Percentiles rank a stretch among this genome's conserved stretches.
Conservation (phyloP, 2,888 invertebrate genomes). For the Tachystola acroxantha region DNA sequence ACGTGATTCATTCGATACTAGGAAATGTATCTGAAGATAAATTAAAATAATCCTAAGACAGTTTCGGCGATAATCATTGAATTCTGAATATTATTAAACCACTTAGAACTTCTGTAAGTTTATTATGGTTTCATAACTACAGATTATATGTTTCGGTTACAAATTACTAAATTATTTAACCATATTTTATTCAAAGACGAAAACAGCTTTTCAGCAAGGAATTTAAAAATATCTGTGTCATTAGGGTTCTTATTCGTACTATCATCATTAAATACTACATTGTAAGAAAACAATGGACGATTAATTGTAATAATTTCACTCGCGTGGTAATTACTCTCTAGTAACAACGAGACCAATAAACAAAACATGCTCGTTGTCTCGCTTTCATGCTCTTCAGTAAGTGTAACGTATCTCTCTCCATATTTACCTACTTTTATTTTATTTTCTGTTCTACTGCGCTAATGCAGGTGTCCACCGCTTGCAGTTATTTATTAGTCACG, state of each 20-base stretch:
- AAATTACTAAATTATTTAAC: too few relatives aligned
- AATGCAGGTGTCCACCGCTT: conserved; percentile 2
- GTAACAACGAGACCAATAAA: conserved; percentile 19
- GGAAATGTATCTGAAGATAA: not conserved
- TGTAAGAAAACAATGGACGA: conserved; percentile 5
- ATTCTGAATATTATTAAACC: not conserved
- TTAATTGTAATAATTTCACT: conserved; percentile 30
- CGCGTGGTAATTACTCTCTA: conserved; percentile 32
- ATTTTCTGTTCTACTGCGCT: conserved; percentile 11
- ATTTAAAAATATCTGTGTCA: too few relatives aligned
- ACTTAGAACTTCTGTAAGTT: not conserved
- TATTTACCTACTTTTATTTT: conserved; percentile 9
- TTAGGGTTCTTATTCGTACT: not conserved
- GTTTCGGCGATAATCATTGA: not conserved
- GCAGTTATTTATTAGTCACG: conserved; percentile 4
- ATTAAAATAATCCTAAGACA: not conserved
- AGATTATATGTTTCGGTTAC: too few relatives aligned
- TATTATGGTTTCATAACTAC: too few relatives aligned
- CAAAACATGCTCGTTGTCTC: conserved; percentile 42
- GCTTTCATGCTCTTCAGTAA: conserved; percentile 57
- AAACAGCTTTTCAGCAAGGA: too few relatives aligned
- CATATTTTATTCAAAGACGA: too few relatives aligned
- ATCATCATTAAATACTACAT: not conserved
- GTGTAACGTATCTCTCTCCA: conserved; percentile 24
- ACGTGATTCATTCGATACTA: not conserved